These are phyloP conservation scores for Phrynocephalus guinanensis DNA, from an alignment of 2,797 vertebrate genomes.

Conservation along the genomic window DNA sequence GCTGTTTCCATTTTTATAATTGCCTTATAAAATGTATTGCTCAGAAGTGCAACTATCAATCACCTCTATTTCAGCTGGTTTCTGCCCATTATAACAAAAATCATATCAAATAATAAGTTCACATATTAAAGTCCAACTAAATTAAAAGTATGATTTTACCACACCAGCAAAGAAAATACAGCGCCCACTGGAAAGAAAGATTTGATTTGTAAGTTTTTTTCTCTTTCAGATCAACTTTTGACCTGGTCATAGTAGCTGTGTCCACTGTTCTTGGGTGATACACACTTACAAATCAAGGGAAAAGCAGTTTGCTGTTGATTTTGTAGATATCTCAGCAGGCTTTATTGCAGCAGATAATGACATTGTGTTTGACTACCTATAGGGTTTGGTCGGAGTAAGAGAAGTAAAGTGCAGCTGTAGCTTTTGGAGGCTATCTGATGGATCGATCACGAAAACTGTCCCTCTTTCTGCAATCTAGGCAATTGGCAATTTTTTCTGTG, in stretches of 20 bases:
- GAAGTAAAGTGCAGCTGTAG: too few relatives aligned
- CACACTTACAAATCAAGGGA: background rate
- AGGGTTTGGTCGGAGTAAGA: background rate
- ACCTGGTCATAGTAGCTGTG: background rate
- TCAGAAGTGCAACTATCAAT: too few relatives aligned
- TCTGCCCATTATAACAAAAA: too few relatives aligned
- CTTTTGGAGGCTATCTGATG: too few relatives aligned
- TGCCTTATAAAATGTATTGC: too few relatives aligned
- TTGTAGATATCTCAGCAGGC: background rate
- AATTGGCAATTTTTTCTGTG: background rate
- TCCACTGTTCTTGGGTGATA: background rate
- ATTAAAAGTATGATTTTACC: too few relatives aligned
- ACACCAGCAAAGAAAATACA: too few relatives aligned
- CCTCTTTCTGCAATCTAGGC: background rate
- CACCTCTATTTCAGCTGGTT: too few relatives aligned
- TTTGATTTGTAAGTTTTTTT: background rate
- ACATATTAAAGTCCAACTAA: too few relatives aligned
- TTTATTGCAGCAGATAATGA: background rate
- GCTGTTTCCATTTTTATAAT: too few relatives aligned
- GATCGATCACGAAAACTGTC: background rate
- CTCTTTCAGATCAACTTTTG: background rate
- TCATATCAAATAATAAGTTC: too few relatives aligned
- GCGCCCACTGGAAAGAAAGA: too few relatives aligned
- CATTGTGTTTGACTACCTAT: background rate
- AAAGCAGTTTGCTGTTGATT: slow-evolving; percentile 8